Conservation (phyloP, 2,888 invertebrate species). For the Maniola hyperantus region DNA sequence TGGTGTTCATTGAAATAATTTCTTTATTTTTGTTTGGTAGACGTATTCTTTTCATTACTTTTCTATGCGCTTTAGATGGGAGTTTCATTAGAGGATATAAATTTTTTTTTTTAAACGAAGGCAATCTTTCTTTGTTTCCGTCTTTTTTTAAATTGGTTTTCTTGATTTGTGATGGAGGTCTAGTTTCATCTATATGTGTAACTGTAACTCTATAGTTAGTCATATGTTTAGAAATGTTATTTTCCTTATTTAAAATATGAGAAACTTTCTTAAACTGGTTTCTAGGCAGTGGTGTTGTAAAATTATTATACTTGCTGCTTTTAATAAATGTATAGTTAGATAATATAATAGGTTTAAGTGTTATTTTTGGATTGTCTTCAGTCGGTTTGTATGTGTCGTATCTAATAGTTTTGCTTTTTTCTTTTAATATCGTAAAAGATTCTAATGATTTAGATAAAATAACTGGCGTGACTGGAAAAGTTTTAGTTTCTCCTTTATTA, state of each 20-base stretch:
- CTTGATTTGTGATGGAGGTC: not conserved
- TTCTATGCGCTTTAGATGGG: conserved; percentile 43
- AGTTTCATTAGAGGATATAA: conserved; percentile 48
- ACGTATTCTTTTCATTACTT: conserved; percentile 48
- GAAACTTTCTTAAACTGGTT: not conserved
- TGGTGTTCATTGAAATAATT: conserved; percentile 49
- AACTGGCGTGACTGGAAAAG: not conserved
- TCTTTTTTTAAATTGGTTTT: not conserved
- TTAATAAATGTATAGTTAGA: not conserved
- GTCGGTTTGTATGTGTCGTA: conserved; percentile 43
- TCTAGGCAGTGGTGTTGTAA: not conserved
- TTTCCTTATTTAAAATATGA: not conserved
- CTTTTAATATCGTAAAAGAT: not conserved
- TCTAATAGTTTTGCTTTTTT: conserved; percentile 36
- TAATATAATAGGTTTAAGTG: not conserved
- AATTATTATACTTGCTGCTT: not conserved
- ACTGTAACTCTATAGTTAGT: not conserved
- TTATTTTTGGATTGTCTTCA: conserved; percentile 27
- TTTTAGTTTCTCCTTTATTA: not conserved
- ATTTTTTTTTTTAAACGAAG: conserved; percentile 51
- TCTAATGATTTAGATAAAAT: not conserved
- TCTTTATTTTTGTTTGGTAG: conserved; percentile 46
- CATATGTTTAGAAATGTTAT: conserved; percentile 1
- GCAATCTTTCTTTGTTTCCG: conserved; percentile 34
- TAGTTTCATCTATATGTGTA: not conserved